Evolutionary conservation across 1,140 invertebrate species (phyloP), one percentile per base, ranked within the genome.

Genomic region (Drosophila nasuta): DNA sequence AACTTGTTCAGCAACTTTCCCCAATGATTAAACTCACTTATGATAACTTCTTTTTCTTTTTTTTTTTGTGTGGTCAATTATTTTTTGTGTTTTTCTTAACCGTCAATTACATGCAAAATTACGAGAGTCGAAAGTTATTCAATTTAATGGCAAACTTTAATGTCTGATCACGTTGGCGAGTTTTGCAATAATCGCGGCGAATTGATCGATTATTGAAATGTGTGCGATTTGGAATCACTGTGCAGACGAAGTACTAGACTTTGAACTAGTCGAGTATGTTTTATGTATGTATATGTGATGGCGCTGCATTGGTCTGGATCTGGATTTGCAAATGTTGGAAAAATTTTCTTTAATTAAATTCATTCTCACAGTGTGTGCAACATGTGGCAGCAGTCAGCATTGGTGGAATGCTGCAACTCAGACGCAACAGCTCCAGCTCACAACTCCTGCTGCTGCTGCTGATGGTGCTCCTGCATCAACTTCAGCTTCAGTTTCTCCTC

Each of bases 361-460:
- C 85, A 89, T 89, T 88, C 83, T 88, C 83, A 88, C 83, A 88
- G 83, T 88, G 80, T 88, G 83, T 88, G 85, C 83, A 88, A 88
- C 83, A 88, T 88, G 83, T 88, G 83, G 83, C 80, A 74, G 83
- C 80, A 74, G 58, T 76, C 67, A 60, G 30, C 41, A 45, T 33
- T 35, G 43, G 58, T 65, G 79, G 82, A 86, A 87, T 83, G 81
- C 81, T 69, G 64, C 66, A 54, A 38, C 48, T 46, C 71, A 75
- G 60, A 57, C 77, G 45, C 51, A 46, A n/a, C 43, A 51, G 56
- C 65, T 46, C 43, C 41, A 52, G 51, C 64, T 63, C 45, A 57
- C 35, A 70, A 57, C 57, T 68, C 13, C 57, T 33, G 28, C 28
- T 10, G 5, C 11, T 41, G 25, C 52, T 56, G 52, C 52, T 52